phyloP scores from a whole-genome alignment of 2,888 invertebrate genomes.

The Notocelia uddmanniana region DNA sequence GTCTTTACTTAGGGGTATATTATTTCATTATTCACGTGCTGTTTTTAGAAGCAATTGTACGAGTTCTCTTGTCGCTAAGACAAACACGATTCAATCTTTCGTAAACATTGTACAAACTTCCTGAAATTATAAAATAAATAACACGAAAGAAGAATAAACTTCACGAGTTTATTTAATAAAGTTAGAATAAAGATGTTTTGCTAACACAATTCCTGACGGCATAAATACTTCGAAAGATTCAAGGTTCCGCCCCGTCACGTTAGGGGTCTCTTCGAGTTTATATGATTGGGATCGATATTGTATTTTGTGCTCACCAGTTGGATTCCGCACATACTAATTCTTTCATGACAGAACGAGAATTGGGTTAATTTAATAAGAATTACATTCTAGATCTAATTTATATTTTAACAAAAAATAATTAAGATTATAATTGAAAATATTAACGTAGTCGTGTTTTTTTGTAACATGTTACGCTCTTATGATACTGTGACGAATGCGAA shows the following conservation, averaged over 20 bases:
- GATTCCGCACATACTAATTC: no score
- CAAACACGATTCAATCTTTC: neutral
- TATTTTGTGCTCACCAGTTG: no score
- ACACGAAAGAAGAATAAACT: neutral
- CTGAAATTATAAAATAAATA: neutral
- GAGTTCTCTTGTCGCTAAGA: neutral
- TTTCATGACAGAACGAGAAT: no score
- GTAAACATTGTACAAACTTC: neutral
- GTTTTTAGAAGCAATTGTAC: neutral
- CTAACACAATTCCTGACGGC: neutral
- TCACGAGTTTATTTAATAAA: neutral
- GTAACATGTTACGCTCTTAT: no score
- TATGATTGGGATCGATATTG: no score
- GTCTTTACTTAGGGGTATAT: no score
- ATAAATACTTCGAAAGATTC: neutral
- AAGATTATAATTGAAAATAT: no score
- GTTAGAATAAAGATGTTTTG: neutral
- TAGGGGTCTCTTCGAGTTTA: neutral
- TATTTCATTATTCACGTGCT: neutral
- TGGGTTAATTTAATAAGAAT: no score
- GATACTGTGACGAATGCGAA: no score
- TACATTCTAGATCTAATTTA: no score
- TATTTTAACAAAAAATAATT: no score
- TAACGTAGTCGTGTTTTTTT: no score
- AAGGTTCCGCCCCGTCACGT: neutral